Evolutionary conservation across 1,140 invertebrate genomes (phyloP), one percentile per base, ranked within the genome.

Genomic region (Artemia franciscana): DNA sequence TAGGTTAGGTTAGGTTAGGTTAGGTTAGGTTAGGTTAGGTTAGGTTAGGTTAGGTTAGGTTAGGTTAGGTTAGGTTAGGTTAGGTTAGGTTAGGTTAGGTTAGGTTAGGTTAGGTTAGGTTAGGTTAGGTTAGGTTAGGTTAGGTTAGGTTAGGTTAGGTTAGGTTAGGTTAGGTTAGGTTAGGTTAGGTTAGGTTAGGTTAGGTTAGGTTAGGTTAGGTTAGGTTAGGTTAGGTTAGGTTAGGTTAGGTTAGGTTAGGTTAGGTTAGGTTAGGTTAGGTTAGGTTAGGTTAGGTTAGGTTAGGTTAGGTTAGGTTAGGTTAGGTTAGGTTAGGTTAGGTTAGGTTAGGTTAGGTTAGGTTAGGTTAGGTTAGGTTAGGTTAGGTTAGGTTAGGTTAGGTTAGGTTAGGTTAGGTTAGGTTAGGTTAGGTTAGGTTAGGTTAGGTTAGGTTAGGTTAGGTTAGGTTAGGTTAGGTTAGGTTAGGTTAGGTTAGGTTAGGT

Each of bases 171-270:
- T 65, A 65, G 64, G 64, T 65, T 65, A 65, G 28, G 60, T 64
- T 66, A 64, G 59, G 60, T 65, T 65, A 67, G 65, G 58, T 66
- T 66, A 65, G 66, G 61, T 67, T 58, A 65, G 60, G 60, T 67
- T 68, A 63, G 63, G 65, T 64, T 67, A 65, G 65, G 62, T 68
- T 67, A 66, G 66, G 66, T 68, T 67, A 63, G 60, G 61, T 61
- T 60, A 39, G 60, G 65, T 66, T 70, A 68, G 67, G 68, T 64
- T 67, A 66, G 67, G 67, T 61, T 68, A 66, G 68, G 70, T 68
- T 68, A 70, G 67, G 68, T 67, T 70, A 66, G 66, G 68, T 67
- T 68, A 69, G 67, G 67, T 68, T 70, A 69, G 66, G 66, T 69
- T 66, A 65, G 67, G 68, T 66, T 68, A 69, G 68, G 69, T 64